These are phyloP conservation scores for Clarias pachynema DNA, from an alignment of 2,797 vertebrate genomes.

Conservation along the genomic window DNA sequence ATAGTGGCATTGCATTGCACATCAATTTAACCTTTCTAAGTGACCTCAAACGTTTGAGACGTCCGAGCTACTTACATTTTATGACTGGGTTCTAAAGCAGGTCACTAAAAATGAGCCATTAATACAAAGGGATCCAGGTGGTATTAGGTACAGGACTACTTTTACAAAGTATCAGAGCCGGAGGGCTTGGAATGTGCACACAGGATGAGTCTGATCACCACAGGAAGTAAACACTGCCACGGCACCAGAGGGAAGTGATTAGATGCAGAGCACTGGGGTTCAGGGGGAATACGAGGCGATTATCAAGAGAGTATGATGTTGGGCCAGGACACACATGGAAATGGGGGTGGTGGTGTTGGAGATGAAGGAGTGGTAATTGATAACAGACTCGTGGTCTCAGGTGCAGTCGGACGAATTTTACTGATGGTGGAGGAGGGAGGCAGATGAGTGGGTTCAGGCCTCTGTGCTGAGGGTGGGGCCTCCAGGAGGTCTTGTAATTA, in stretches of 20 bases:
- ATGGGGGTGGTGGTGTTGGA: conserved; percentile 29
- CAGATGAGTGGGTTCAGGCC: conserved; percentile 39
- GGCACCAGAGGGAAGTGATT: conserved; percentile 59
- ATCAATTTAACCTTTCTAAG: background rate
- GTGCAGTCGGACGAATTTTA: conserved; percentile 29
- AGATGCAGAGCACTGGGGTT: conserved; percentile 43
- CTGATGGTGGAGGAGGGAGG: conserved; percentile 19
- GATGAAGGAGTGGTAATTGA: conserved; percentile 62
- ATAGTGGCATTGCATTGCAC: background rate
- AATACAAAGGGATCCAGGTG: conserved; percentile 33
- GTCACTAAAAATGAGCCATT: conserved; percentile 56
- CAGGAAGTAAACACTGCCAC: conserved; percentile 68
- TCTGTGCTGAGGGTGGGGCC: conserved; percentile 50
- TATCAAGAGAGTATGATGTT: conserved; percentile 60
- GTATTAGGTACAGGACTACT: conserved; percentile 52
- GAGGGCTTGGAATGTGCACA: conserved; percentile 46
- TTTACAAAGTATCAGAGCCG: conserved; percentile 55
- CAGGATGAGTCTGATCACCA: conserved; percentile 56
- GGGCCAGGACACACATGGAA: conserved; percentile 36
- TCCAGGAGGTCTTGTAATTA: conserved; percentile 64
- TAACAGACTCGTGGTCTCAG: conserved; percentile 59
- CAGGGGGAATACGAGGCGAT: conserved; percentile 31
- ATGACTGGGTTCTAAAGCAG: conserved; percentile 33
- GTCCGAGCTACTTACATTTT: background rate
- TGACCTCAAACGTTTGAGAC: background rate